phyloP scores from a whole-genome alignment of 2,797 vertebrate genomes.

The Coranthus polyacanthus region DNA sequence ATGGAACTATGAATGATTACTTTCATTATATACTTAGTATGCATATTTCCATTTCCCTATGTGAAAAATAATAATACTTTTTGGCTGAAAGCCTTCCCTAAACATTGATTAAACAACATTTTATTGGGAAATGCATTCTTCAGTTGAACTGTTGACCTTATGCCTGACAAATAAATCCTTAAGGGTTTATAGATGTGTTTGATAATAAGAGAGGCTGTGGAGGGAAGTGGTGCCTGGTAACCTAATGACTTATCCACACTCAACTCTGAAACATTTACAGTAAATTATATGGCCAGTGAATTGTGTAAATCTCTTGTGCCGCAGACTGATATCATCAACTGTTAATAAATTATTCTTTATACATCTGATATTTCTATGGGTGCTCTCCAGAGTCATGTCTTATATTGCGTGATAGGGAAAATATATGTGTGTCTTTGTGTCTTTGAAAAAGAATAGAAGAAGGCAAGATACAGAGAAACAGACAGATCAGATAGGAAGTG shows the following conservation, averaged over 20 bases:
- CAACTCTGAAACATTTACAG: slow-evolving; percentile 29
- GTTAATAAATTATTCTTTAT: slow-evolving; percentile 19
- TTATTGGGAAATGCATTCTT: not conserved
- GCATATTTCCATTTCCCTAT: too few species aligned
- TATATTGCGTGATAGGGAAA: slow-evolving; percentile 18
- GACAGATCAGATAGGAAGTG: slow-evolving; percentile 66
- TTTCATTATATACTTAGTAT: too few species aligned
- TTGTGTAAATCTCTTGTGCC: slow-evolving; percentile 15
- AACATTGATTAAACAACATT: not conserved
- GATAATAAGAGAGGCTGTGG: slow-evolving; percentile 28
- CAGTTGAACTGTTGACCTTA: slow-evolving; percentile 21
- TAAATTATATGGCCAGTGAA: slow-evolving; percentile 40
- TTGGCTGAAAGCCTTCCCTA: not conserved
- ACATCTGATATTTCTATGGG: slow-evolving; percentile 19
- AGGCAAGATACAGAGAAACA: slow-evolving; percentile 51
- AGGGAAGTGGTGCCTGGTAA: slow-evolving; percentile 35
- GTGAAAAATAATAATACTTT: not conserved
- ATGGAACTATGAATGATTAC: too few species aligned
- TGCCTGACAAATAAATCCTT: slow-evolving; percentile 12
- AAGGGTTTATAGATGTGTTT: slow-evolving; percentile 18
- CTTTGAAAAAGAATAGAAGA: slow-evolving; percentile 43
- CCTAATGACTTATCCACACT: slow-evolving; percentile 50
- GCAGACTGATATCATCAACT: slow-evolving; percentile 31
- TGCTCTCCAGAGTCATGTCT: slow-evolving; percentile 30
- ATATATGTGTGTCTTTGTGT: slow-evolving; percentile 14